Evolutionary conservation across 2,888 invertebrate genomes (phyloP), one percentile per base, ranked within the genome.

Genomic region (Dione juno): DNA sequence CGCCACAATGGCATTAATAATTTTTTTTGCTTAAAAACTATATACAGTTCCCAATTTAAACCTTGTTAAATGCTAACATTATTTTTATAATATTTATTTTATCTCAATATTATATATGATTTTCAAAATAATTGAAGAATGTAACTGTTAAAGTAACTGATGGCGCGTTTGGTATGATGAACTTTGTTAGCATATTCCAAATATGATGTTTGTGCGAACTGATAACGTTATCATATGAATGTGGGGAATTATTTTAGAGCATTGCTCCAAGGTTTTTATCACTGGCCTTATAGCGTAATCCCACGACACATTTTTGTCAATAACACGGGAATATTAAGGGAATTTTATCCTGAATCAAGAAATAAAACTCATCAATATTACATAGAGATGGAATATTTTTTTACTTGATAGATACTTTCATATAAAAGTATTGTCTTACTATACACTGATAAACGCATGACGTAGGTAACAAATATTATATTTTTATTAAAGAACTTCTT

Each of bases 101-200:
- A n/a, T n/a, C 35, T 9, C 14, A 54, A 35, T 10, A 53, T n/a
- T n/a, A 35, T 54, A 35, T 35, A 3, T 35, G 35, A 35, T 54
- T 35, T 35, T 54, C n/a, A 54, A 35, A 53, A n/a, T n/a, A 10
- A 9, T 9, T 54, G 3, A 54, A 54, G 35, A n/a, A n/a, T n/a
- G n/a, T n/a, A n/a, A n/a, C n/a, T n/a, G 13, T 7, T 6, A 76
- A 70, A 73, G 77, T 78, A 77, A 80, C 81, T 82, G 83, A 83
- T 82, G 85, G 81, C 79, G 84, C 85, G 85, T 86, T 85, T 86
- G 87, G 88, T 84, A 87, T 86, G 87, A 84, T 80, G 82, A 84
- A 84, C 83, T 82, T 82, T 90, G 88, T 92, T 90, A 87, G 87
- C 88, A 81, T 88, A 88, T 88, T 91, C 90, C 85, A 90, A 89